Conservation (phyloP, 23 tunicate species). For the Halocynthia roretzi region DNA sequence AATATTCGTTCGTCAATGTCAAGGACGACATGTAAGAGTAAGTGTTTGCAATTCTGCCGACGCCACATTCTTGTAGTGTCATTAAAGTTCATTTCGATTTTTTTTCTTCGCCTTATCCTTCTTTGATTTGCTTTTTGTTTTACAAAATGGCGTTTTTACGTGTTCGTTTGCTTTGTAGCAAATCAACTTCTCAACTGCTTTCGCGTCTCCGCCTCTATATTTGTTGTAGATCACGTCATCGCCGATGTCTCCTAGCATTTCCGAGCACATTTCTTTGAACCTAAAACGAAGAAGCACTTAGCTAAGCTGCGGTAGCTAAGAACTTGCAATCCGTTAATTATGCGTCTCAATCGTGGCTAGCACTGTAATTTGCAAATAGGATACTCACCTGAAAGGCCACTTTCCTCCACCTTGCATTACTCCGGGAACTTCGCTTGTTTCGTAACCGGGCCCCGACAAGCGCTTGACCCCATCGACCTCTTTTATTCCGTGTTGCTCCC, state of each 20-base stretch:
- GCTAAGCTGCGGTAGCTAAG: not conserved
- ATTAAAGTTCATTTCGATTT: slow-evolving; percentile 21
- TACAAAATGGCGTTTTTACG: slow-evolving; percentile 15
- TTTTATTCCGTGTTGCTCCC: slow-evolving; percentile 65
- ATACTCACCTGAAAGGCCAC: slow-evolving; percentile 75
- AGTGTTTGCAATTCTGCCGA: too few relatives aligned
- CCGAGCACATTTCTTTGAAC: slow-evolving; percentile 64
- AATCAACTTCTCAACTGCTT: slow-evolving; percentile 36
- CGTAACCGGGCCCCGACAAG: slow-evolving; percentile 59
- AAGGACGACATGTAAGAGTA: too few relatives aligned
- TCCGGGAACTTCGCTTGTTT: slow-evolving; percentile 42
- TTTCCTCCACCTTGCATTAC: slow-evolving; percentile 82
- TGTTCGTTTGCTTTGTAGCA: slow-evolving; percentile 3
- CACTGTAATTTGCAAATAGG: not conserved
- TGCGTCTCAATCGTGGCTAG: not conserved
- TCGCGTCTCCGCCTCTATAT: slow-evolving; percentile 9
- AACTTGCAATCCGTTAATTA: not conserved
- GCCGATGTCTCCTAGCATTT: slow-evolving; percentile 53
- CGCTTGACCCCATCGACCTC: slow-evolving; percentile 75
- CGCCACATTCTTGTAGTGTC: slow-evolving; percentile 13
- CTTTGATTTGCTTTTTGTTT: slow-evolving; percentile 13
- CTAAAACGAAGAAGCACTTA: slow-evolving; percentile 17
- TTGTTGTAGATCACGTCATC: slow-evolving; percentile 60
- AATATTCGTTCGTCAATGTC: too few relatives aligned
- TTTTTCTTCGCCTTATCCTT: slow-evolving; percentile 18